Base-by-base conservation (phyloP, 2,888 invertebrate genomes). In the Gasteruption jaculator region DNA sequence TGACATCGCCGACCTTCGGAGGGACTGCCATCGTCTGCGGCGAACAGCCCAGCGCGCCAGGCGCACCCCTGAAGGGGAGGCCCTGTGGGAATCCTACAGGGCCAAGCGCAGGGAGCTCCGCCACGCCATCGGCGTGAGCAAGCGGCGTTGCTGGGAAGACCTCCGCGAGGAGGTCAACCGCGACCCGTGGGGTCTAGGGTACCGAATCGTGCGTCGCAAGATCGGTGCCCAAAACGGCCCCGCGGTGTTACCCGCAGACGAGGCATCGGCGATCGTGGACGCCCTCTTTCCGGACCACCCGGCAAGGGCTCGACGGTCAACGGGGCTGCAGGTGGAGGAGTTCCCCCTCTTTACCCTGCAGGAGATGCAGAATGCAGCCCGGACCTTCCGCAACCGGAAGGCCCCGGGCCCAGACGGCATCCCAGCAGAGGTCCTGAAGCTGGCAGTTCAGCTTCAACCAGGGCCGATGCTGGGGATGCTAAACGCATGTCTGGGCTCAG, bases 361-460 rank as follows among this genome's bases (percentile, higher is more conserved):
- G 6, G 49, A 53, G 22, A 30, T 53, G 10, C 6, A 5, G 14
- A 26, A 21, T 6, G 55, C 52, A 0, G 40, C 37, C 3, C 14
- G 5, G 2, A 41, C 33, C 10, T 12, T 53, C 7, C 44, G 46
- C 10, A 45, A 31, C 16, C 25, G 29, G 6, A 57, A 53, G 27
- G 53, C 56, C 0, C 49, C 55, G 5, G 56, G 55, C 1, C 47
- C 49, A 1, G 57, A 56, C 27, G 48, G 48, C 8, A 48, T 59
- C 3, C 48, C 55, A 5, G 11, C 49, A 1, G 56, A 57, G 32
- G 50, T 39, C 2, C 10, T 57, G 2, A 55, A 52, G 41, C 5
- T 14, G 4, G 22, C 43, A 5, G 43, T 46, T 3, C 20, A 11
- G 11, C 19, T 31, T 5, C 7, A 29, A 5, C 51, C 54, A 36